Evolutionary conservation across 2,888 invertebrate genomes (phyloP), one percentile per base, ranked within the genome.

Genomic region (Horisme vitalbata): DNA sequence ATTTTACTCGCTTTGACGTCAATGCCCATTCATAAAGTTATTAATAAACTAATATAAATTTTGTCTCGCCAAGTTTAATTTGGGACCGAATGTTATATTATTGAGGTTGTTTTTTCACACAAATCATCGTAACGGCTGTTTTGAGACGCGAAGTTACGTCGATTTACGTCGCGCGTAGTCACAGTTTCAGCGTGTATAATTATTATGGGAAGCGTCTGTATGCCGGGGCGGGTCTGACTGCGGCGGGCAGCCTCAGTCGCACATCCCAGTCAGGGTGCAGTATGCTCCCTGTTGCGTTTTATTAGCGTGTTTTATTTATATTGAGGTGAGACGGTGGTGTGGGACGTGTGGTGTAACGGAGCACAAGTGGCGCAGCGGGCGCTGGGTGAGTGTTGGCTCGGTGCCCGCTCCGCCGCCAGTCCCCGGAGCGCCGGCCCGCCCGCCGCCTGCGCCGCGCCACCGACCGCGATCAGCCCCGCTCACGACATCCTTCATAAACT

Each of bases 341-440:
- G 52, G 46, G 63, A 71, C 69, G 61, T 79, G 75, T 74, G 82
- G 77, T 83, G 79, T 81, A 77, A 81, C 75, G 77, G 79, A 76
- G 72, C 75, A 75, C 68, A 75, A 82, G 83, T 79, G 79, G 77
- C 74, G 71, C 72, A 72, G 75, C 70, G 60, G 65, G 71, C 68
- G 59, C 57, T n/a, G n/a, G 65, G 62, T 56, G 56, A 51, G 66
- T 65, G 68, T 80, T 88, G 86, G 87, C 86, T 62, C 67, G 49
- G 58, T 83, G 86, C 87, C 88, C 85, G 79, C 67, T 68, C 68
- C 50, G 61, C 69, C 66, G 76, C 71, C 85, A 86, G 88, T 87
- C 75, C 83, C 80, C 78, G 72, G 80, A 76, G 72, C 66, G 79
- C 79, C 80, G 81, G 77, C 77, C 66, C 72, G 65, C 45, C 61